Percentiles rank a stretch among this genome's conserved stretches.
Evolutionary conservation across 2,797 vertebrate genomes (phyloP).

Genomic region (Taeniopygia guttata): DNA sequence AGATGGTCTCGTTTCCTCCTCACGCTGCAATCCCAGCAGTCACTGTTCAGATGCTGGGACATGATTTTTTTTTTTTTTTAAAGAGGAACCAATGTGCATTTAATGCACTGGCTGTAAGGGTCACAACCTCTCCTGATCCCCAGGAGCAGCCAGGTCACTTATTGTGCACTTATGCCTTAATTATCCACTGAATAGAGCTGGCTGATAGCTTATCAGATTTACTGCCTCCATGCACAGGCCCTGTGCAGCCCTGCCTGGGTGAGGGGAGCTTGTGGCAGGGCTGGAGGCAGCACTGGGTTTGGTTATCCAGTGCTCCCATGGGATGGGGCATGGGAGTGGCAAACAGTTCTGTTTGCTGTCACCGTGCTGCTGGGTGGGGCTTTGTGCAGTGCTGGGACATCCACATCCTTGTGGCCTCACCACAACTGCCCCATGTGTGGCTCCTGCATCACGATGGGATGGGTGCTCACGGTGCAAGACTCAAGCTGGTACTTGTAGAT

Average conservation of each 20-base stretch:
- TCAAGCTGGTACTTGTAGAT: not conserved
- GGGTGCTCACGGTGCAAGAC: accelerated
- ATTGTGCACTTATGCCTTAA: not conserved
- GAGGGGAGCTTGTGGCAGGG: accelerated
- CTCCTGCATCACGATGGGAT: accelerated
- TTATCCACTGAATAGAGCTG: not conserved
- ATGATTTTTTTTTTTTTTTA: not conserved
- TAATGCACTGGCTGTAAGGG: accelerated
- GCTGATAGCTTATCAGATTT: not conserved
- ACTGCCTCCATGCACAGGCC: accelerated
- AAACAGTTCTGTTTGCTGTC: accelerated
- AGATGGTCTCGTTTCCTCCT: not conserved
- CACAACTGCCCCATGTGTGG: accelerated
- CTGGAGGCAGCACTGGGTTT: accelerated
- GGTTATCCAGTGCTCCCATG: not conserved
- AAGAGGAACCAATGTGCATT: accelerated
- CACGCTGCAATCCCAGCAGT: accelerated
- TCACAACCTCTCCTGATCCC: not conserved
- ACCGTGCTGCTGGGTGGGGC: accelerated
- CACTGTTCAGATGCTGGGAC: not conserved
- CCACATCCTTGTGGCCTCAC: accelerated
- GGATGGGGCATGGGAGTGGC: not conserved
- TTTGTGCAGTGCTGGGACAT: accelerated
- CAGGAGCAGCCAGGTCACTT: not conserved
- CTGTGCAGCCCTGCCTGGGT: accelerated